Percentiles rank a stretch among this genome's conserved stretches.
Conservation (phyloP, 2,113 vertebrate species). For the Lethenteron camtschaticum region DNA sequence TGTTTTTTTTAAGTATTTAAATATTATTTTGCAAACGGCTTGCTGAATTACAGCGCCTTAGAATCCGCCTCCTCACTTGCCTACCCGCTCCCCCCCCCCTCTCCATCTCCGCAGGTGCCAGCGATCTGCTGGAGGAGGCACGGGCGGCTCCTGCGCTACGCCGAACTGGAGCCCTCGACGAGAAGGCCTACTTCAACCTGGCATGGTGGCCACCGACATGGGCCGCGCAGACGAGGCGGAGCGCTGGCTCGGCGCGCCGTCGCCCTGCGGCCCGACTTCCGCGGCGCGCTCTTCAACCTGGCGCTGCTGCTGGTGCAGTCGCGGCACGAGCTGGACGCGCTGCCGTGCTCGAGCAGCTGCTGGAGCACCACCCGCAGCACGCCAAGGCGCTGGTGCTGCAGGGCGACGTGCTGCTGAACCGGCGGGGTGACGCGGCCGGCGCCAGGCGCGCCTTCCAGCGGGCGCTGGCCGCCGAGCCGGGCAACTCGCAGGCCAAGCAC, state of each 20-base stretch:
- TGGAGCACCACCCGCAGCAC: conserved; percentile 66
- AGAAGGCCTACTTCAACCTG: conserved; percentile 93
- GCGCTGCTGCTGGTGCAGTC: conserved; percentile 80
- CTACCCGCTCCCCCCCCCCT: neutral
- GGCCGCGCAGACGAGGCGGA: conserved; percentile 60
- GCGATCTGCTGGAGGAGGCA: conserved; percentile 70
- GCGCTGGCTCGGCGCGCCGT: conserved; percentile 81
- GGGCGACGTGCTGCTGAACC: conserved; percentile 97
- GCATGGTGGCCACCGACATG: conserved; percentile 95
- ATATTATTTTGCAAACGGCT: too few species aligned
- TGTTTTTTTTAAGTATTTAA: too few species aligned
- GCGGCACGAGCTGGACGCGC: conserved; percentile 50
- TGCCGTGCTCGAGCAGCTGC: conserved; percentile 56
- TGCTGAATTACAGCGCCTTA: too few species aligned
- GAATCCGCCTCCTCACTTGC: too few species aligned
- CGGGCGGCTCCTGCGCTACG: conserved; percentile 54
- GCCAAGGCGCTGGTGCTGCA: conserved; percentile 88
- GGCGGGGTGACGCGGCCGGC: conserved; percentile 68
- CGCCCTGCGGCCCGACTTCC: conserved; percentile 51
- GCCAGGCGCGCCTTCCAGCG: conserved; percentile 70
- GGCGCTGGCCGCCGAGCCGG: conserved; percentile 59
- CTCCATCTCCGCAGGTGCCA: conserved; percentile 33
- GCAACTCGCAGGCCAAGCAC: conserved; percentile 82
- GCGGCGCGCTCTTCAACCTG: conserved; percentile 84
- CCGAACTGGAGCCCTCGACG: conserved; percentile 70